These are phyloP conservation scores for Enteromius anoplus DNA, from an alignment of 2,797 vertebrate genomes.

Conservation along the genomic window DNA sequence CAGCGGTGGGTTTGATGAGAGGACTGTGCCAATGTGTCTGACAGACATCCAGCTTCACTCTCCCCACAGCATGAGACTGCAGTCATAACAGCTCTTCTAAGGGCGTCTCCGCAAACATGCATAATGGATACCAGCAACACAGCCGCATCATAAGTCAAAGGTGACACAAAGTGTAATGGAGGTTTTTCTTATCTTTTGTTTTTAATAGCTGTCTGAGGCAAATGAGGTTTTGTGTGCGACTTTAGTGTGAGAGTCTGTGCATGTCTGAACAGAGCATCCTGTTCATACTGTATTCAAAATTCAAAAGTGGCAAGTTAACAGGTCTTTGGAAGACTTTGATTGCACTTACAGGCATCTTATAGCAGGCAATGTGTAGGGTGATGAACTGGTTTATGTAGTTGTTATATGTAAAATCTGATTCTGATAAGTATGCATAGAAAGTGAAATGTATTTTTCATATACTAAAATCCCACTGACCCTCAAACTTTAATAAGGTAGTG, in stretches of 20 bases:
- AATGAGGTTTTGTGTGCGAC: background rate
- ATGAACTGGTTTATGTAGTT: background rate
- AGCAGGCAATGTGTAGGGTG: background rate
- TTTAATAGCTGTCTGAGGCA: background rate
- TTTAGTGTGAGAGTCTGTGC: background rate
- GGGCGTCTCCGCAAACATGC: constrained; percentile 45
- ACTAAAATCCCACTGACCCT: background rate
- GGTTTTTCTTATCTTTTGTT: constrained; percentile 20
- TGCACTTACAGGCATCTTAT: background rate
- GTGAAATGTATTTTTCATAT: background rate
- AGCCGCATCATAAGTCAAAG: constrained; percentile 56
- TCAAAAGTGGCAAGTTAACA: background rate
- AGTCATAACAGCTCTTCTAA: constrained; percentile 41
- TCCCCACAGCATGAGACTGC: constrained; percentile 26
- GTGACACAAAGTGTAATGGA: constrained; percentile 48
- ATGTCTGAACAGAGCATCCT: constrained; percentile 5
- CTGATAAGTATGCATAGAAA: background rate
- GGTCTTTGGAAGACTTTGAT: background rate
- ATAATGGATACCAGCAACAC: constrained; percentile 50
- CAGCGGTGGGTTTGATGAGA: constrained; percentile 42
- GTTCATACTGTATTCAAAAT: background rate
- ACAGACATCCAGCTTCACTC: constrained; percentile 32
- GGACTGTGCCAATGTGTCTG: constrained; percentile 10
- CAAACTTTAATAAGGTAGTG: background rate
- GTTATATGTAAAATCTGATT: background rate